Conservation (phyloP, 2,797 vertebrate genomes). For the Bradypodion ventrale region DNA sequence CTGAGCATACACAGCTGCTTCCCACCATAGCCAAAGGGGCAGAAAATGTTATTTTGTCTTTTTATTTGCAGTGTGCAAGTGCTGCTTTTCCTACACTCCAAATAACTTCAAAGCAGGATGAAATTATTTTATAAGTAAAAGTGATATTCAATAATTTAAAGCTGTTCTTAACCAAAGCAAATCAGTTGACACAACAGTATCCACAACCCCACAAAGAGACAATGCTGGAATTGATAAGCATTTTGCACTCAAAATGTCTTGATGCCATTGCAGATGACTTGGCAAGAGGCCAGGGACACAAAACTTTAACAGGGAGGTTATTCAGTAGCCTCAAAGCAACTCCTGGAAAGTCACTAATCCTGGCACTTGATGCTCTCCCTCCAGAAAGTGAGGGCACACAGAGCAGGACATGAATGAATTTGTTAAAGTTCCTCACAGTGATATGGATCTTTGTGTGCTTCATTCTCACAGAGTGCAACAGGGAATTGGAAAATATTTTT, state of each 20-base stretch:
- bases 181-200: neutral
- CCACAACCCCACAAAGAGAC: no score
- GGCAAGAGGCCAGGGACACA: neutral
- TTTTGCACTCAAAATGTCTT: neutral
- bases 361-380: neutral
- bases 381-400: neutral
- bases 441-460: no score
- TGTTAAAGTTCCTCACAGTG: neutral
- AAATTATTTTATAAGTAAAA: neutral
- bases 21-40: neutral
- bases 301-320: neutral
- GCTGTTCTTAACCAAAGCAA: neutral
- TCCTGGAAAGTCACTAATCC: neutral
- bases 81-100: neutral
- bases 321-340: neutral
- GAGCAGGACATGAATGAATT: neutral
- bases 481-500: no score
- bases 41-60: neutral
- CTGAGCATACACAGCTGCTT: neutral
- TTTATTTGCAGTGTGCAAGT: neutral
- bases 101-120: neutral
- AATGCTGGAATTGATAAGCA: no score
- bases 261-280: neutral
- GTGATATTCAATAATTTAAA: neutral
- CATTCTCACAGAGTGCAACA: no score